Evolutionary conservation across 2,797 vertebrate species (phyloP).

Genomic region (Acanthornis magna): DNA sequence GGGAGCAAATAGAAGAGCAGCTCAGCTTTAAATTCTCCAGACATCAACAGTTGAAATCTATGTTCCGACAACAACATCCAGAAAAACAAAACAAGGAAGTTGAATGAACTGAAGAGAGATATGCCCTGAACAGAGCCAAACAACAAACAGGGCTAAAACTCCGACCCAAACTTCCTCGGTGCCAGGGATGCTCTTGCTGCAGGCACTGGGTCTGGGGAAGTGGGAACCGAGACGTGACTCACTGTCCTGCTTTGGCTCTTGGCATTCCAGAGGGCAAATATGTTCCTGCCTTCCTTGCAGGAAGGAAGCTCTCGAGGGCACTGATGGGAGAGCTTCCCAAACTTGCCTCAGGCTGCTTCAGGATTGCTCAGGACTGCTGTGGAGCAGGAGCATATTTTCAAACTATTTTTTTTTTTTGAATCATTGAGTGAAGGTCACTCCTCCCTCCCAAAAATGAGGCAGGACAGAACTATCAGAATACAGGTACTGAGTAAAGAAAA

Average conservation of each 20-base stretch:
- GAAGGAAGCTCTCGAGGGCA: background rate
- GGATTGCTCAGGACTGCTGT: background rate
- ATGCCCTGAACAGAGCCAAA: background rate
- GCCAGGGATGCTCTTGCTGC: background rate
- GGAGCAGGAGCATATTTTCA: background rate
- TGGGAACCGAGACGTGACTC: background rate
- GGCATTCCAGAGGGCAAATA: background rate
- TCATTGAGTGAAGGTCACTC: background rate
- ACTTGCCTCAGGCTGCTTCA: background rate
- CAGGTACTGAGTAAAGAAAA: background rate
- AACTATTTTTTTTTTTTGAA: background rate
- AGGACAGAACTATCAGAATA: background rate
- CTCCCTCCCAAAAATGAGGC: background rate
- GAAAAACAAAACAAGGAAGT: conserved; percentile 34
- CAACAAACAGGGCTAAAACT: background rate
- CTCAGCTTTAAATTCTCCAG: conserved; percentile 24
- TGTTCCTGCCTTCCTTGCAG: background rate
- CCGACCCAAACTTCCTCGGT: background rate
- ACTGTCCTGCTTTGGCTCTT: background rate
- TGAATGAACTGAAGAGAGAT: conserved; percentile 17
- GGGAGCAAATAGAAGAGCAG: background rate
- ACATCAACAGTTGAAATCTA: background rate
- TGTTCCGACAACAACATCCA: background rate
- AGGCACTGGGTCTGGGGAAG: background rate
- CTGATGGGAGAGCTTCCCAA: background rate